Evolutionary conservation across 2,797 vertebrate genomes (phyloP).

Genomic region (Pipistrellus pygmaeus): DNA sequence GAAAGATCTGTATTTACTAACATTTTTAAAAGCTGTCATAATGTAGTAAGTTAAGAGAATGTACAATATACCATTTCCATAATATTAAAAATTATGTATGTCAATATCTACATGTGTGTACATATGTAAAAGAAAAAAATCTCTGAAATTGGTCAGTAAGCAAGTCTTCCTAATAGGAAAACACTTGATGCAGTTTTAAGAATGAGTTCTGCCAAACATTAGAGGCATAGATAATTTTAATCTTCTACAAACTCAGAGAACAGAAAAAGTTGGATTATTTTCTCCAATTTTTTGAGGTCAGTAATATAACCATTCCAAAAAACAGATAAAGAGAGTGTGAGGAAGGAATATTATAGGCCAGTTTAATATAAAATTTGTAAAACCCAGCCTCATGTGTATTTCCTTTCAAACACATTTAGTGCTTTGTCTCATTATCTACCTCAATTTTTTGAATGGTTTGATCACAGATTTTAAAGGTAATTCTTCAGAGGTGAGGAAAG

Average conservation of each 20-base stretch:
- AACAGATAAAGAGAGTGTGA: background rate
- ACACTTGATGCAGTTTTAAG: background rate
- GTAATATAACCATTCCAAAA: background rate
- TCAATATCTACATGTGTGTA: background rate
- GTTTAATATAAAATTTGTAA: conserved; percentile 17
- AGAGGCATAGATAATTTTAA: background rate
- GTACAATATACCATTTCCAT: background rate
- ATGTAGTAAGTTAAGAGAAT: conserved; percentile 18
- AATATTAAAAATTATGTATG: background rate
- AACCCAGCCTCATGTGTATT: background rate
- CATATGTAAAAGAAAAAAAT: background rate
- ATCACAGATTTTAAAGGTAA: background rate
- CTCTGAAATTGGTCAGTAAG: background rate
- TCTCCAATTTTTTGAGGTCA: background rate
- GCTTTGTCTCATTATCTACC: background rate
- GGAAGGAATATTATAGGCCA: background rate
- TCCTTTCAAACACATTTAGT: background rate
- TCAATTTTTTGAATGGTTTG: background rate
- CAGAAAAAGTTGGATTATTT: background rate
- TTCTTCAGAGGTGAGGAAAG: background rate
- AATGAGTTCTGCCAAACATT: conserved; percentile 17
- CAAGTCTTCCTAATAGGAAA: background rate
- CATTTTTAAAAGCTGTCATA: conserved; percentile 23
- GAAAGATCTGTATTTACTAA: conserved; percentile 46
- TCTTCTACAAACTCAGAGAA: background rate